A percentile compares a stretch with the other conserved stretches of the same genome.
phyloP scores from a whole-genome alignment of 2,113 vertebrate genomes.

The Lycocorax pyrrhopterus region DNA sequence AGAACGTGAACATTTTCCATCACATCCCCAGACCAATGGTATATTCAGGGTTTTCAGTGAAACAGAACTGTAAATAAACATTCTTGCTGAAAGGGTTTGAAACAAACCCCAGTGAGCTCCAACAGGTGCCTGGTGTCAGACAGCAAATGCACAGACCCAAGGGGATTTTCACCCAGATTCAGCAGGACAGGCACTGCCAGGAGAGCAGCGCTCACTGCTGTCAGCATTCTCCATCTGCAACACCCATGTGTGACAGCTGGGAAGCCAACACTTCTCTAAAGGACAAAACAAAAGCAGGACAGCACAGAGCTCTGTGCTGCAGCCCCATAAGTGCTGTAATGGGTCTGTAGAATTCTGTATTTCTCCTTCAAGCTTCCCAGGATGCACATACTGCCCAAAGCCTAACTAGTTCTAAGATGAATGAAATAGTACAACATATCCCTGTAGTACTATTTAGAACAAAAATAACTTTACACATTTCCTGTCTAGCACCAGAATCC shows the following conservation, averaged over 20 bases:
- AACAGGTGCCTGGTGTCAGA: not conserved
- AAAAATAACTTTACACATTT: not conserved
- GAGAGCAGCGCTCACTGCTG: not conserved
- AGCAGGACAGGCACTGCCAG: not conserved
- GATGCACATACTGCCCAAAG: not conserved
- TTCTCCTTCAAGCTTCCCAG: not conserved
- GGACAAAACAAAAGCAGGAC: not conserved
- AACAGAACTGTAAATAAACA: not conserved
- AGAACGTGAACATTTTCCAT: not conserved
- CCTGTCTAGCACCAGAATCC: not conserved
- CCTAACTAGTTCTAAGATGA: not conserved
- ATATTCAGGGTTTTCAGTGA: not conserved
- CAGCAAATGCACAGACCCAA: not conserved
- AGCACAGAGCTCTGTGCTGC: not conserved
- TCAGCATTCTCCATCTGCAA: not conserved
- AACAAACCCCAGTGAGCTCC: not conserved
- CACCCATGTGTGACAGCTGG: rapidly evolving
- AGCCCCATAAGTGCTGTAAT: not conserved
- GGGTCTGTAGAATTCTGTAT: not conserved
- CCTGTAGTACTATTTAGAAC: not conserved
- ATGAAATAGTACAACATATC: not conserved
- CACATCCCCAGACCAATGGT: not conserved
- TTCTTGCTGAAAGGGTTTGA: not conserved
- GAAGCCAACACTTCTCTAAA: not conserved
- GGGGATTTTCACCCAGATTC: not conserved